Evolutionary conservation across 2,113 vertebrate species (phyloP).

Genomic region (Engraulis encrasicolus): DNA sequence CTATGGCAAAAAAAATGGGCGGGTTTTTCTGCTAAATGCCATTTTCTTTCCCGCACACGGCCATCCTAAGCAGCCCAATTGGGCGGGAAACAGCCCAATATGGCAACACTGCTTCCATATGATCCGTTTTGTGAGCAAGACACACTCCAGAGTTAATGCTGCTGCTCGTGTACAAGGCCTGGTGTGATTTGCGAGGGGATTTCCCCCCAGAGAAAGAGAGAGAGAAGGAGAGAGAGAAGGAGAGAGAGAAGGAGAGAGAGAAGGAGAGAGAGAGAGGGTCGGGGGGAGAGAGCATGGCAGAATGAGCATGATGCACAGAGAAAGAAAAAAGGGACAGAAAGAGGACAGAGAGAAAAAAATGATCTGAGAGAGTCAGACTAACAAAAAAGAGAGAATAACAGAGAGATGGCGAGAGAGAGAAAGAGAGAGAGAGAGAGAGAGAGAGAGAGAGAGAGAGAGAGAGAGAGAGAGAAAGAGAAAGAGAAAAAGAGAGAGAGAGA

Average conservation of each 20-base stretch:
- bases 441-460: conserved; percentile 9
- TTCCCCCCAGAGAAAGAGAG: conserved; percentile 40
- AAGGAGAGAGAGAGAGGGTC: neutral
- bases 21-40: too few species aligned
- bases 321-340: too few species aligned
- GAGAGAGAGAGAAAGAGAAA: neutral
- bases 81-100: too few species aligned
- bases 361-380: neutral
- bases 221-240: conserved; percentile 21
- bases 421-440: neutral
- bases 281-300: neutral
- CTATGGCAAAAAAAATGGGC: too few species aligned
- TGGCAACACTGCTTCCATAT: neutral
- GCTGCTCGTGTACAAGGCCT: conserved; percentile 32
- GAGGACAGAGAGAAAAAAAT: neutral
- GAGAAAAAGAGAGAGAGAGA: too few species aligned
- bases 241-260: neutral
- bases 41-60: too few species aligned
- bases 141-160: conserved; percentile 25
- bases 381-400: conserved; percentile 22
- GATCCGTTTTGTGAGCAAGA: conserved; percentile 1
- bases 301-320: too few species aligned
- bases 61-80: too few species aligned
- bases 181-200: conserved; percentile 47
- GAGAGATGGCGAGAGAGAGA: conserved; percentile 1